Evolutionary conservation across 1,140 invertebrate species (phyloP), one percentile per base, ranked within the genome.

Genomic region (Drosophila tani): DNA sequence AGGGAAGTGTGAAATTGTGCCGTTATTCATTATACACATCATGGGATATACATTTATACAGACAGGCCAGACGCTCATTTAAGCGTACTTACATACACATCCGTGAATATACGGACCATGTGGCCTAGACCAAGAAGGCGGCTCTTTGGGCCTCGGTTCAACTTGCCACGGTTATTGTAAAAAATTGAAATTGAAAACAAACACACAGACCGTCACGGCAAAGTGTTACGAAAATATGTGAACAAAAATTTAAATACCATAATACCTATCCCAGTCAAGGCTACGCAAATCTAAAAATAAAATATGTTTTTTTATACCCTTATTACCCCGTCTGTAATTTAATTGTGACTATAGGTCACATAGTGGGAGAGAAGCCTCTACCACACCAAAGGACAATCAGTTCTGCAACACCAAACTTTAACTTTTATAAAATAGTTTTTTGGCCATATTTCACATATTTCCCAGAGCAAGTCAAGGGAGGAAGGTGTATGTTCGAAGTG

Each of bases 161-260:
- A 62, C 40, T 70, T 14, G 24, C 51, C 41, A 40, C 49, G 40
- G 55, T 69, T 57, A 57, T 69, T 41, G 74, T 50, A 41, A 77
- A 62, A 78, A 78, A 57, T 77, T 63, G 19, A 78, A 78, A 78
- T 78, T 78, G 65, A 78, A 78, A 78, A 76, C 73, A 78, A 78
- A 78, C 63, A 78, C 32, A 60, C 29, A 38, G 29, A 38, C 21
- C 1, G 3, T 21, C 27, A 4, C 4, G 11, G 41, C 40, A 70
- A 55, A 45, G 55, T 74, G 66, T 47, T 15, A 7, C 1, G 40
- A 17, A 57, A 27, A 17, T 49, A 12, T 11, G 9, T 0, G 12
- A 4, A 35, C 0, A 9, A 35, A 9, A 9, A 8, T 2, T 6
- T 7, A 29, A 24, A 0, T 32, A 9, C 29, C 29, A 32, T 32